phyloP scores from a whole-genome alignment of 2,888 invertebrate species.

The Mamestra brassicae region DNA sequence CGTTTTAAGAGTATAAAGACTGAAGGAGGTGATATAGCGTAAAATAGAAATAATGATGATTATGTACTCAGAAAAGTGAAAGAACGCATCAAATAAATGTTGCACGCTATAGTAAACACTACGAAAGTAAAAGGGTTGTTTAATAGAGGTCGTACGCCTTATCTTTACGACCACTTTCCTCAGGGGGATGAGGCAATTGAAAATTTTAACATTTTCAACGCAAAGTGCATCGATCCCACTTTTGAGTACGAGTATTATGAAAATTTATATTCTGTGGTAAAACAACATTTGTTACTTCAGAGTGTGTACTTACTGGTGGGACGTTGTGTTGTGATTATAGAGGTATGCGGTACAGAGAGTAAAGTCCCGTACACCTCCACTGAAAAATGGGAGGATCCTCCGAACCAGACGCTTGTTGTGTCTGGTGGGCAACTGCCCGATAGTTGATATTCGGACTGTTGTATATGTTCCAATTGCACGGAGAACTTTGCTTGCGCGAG shows the following conservation, averaged over 20 bases:
- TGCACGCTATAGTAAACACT: constrained; percentile 33
- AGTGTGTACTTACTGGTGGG: no score
- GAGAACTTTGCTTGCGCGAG: no score
- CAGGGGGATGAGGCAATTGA: constrained; percentile 49
- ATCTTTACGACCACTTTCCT: constrained; percentile 52
- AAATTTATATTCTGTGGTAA: neutral
- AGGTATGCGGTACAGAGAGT: no score
- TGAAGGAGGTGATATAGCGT: no score
- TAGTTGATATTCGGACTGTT: no score
- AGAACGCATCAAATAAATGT: constrained; percentile 51
- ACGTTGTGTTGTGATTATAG: no score
- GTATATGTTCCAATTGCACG: no score
- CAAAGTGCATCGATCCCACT: constrained; percentile 37
- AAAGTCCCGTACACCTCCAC: no score
- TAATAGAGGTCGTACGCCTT: constrained; percentile 51
- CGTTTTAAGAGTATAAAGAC: no score
- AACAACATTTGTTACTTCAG: constrained; percentile 9
- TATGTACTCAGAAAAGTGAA: constrained; percentile 44
- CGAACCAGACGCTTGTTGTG: no score
- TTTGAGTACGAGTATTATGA: constrained; percentile 4
- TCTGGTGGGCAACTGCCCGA: no score
- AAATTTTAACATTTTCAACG: constrained; percentile 40
- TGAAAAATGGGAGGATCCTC: no score
- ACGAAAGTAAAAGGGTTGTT: constrained; percentile 50
- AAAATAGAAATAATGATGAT: constrained; percentile 4